Evolutionary conservation across 2,113 vertebrate genomes (phyloP).

Genomic region (Pelecanus crispus): DNA sequence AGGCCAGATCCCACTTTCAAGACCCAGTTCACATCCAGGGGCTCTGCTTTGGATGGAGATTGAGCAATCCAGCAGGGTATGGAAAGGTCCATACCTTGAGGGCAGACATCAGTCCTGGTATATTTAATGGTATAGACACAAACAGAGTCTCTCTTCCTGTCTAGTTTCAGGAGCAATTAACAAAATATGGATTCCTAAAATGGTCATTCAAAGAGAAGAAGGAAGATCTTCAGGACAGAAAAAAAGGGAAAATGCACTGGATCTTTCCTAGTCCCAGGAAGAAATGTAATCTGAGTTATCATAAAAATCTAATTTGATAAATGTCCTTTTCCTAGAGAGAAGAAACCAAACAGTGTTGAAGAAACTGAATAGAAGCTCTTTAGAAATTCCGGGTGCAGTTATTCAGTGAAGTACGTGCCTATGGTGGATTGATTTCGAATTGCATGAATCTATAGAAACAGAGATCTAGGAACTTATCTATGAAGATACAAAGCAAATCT

Average conservation of each 20-base stretch:
- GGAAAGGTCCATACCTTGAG: not conserved
- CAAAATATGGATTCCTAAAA: not conserved
- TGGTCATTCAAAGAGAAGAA: not conserved
- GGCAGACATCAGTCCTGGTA: not conserved
- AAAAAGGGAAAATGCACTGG: not conserved
- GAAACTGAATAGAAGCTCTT: not conserved
- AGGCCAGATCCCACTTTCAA: not conserved
- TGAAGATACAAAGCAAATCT: not conserved
- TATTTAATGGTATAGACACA: not conserved
- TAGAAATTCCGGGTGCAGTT: not conserved
- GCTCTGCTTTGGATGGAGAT: not conserved
- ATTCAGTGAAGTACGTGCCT: not conserved
- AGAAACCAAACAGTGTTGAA: not conserved
- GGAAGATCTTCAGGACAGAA: not conserved
- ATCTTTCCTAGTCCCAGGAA: not conserved
- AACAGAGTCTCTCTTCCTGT: not conserved
- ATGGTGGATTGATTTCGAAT: not conserved
- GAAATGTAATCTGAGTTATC: not conserved
- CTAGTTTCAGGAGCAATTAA: not conserved
- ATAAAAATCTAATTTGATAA: not conserved
- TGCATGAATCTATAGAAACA: not conserved
- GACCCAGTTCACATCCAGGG: not conserved
- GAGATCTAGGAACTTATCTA: not conserved
- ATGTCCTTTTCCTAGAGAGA: not conserved
- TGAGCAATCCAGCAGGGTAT: not conserved